A percentile compares a stretch with the other conserved stretches of the same genome.
Evolutionary conservation across 2,888 invertebrate genomes (phyloP).

Genomic region (Agrotis ipsilon): DNA sequence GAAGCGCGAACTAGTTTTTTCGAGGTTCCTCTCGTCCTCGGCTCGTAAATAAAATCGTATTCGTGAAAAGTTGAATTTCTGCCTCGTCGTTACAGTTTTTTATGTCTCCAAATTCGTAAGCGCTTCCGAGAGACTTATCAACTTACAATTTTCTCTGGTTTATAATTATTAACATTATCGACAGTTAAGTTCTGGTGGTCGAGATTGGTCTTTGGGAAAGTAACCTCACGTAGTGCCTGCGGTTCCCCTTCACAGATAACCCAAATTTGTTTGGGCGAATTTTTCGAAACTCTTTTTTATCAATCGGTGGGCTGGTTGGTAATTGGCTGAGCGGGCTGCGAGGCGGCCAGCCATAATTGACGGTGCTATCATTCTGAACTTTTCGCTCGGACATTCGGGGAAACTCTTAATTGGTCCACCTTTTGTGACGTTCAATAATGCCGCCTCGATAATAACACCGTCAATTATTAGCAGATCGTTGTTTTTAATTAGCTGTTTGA

Average conservation of each 20-base stretch:
- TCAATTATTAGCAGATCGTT: constrained; percentile 88
- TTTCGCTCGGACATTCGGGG: constrained; percentile 88
- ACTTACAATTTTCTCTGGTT: constrained; percentile 77
- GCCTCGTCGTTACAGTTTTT: constrained; percentile 72
- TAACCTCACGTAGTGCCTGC: constrained; percentile 74
- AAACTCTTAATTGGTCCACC: constrained; percentile 90
- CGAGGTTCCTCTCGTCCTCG: constrained; percentile 76
- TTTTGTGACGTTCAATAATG: constrained; percentile 88
- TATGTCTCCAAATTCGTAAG: constrained; percentile 68
- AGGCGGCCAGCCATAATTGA: constrained; percentile 86
- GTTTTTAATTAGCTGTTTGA: constrained; percentile 84
- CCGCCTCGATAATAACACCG: constrained; percentile 88
- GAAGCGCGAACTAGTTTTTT: constrained; percentile 90
- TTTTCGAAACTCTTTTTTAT: constrained; percentile 88
- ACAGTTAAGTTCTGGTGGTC: constrained; percentile 74
- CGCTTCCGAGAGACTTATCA: constrained; percentile 69
- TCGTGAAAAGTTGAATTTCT: constrained; percentile 82
- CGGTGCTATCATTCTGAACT: constrained; percentile 89
- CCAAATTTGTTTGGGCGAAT: constrained; percentile 87
- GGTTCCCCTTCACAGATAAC: constrained; percentile 81
- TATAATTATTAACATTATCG: constrained; percentile 84
- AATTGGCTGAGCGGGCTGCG: constrained; percentile 85
- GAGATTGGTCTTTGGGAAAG: constrained; percentile 78
- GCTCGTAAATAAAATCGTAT: constrained; percentile 82
- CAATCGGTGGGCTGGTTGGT: constrained; percentile 84